phyloP scores from a whole-genome alignment of 2,888 invertebrate species.

The Tridacna crocea region DNA sequence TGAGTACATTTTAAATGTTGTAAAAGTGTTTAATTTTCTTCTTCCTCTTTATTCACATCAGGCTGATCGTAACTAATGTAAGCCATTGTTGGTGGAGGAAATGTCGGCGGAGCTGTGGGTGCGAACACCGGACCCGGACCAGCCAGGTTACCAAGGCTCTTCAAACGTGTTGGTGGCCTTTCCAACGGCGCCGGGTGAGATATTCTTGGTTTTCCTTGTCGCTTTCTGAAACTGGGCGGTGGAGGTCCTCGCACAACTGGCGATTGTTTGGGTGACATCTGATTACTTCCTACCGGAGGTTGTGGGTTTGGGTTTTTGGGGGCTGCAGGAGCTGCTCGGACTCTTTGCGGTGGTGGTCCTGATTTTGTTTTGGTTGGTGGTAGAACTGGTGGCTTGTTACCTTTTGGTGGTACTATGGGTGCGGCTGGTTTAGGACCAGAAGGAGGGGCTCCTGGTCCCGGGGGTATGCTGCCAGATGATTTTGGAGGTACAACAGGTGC shows the following conservation, averaged over 20 bases:
- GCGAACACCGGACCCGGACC: conserved; percentile 31
- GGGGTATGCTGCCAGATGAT: not conserved
- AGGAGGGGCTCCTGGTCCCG: not conserved
- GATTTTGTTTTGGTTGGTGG: conserved; percentile 13
- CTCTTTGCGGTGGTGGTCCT: not conserved
- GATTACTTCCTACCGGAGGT: not conserved
- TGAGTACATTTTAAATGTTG: not conserved
- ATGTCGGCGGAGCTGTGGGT: conserved; percentile 22
- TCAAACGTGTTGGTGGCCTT: conserved; percentile 28
- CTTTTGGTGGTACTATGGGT: not conserved
- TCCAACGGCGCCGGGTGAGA: not conserved
- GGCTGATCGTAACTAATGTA: conserved; percentile 32
- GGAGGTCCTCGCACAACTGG: conserved; percentile 21
- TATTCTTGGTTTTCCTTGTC: not conserved
- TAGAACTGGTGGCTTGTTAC: not conserved
- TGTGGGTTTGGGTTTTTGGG: not conserved
- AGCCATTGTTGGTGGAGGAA: conserved; percentile 9
- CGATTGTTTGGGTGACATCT: not conserved
- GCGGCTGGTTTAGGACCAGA: not conserved
- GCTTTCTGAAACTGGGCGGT: conserved; percentile 15
- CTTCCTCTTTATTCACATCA: conserved; percentile 52
- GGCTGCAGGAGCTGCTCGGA: not conserved
- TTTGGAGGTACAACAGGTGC: not conserved
- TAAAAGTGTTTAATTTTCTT: conserved; percentile 32
- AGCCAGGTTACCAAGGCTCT: conserved; percentile 45